phyloP scores from a whole-genome alignment of 30 jellyfish, hydroid and myxozoan species.

The Chrysaora quinquecirrha region DNA sequence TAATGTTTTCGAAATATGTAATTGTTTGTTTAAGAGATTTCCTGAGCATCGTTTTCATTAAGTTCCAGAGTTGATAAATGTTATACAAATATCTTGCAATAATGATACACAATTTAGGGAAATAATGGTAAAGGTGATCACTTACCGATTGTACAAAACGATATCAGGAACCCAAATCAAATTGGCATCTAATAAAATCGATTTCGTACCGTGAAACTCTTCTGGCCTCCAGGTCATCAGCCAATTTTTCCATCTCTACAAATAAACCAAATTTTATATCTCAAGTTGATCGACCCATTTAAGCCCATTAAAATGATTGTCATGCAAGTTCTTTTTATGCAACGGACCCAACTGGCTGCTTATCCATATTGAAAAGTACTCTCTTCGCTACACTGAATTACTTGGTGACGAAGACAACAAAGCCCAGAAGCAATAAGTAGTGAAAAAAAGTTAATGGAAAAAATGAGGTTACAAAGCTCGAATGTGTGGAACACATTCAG shows the following conservation, averaged over 20 bases:
- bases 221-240: slow-evolving; percentile 52
- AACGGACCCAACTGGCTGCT: slow-evolving; percentile 1
- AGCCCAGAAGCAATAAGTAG: background rate
- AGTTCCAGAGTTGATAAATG: too few species aligned
- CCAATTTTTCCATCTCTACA: slow-evolving; percentile 52
- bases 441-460: background rate
- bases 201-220: slow-evolving; percentile 18
- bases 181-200: slow-evolving; percentile 36
- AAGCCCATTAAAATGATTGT: background rate
- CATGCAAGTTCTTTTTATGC: slow-evolving; percentile 1
- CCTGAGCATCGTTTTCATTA: too few species aligned
- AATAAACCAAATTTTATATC: too few species aligned
- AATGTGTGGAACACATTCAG: slow-evolving; percentile 70
- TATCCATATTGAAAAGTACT: background rate
- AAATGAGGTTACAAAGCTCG: slow-evolving; percentile 9
- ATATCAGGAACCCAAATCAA: slow-evolving; percentile 64
- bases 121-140: too few species aligned
- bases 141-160: slow-evolving; percentile 48
- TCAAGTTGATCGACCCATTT: too few species aligned
- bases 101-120: too few species aligned
- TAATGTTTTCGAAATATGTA: too few species aligned
- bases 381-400: background rate
- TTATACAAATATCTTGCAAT: too few species aligned
- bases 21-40: too few species aligned
- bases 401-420: slow-evolving; percentile 7